Percentiles rank a stretch among this genome's conserved stretches.
Evolutionary conservation across 2,888 invertebrate genomes (phyloP).

Genomic region (Eumacrocentrus americanus): DNA sequence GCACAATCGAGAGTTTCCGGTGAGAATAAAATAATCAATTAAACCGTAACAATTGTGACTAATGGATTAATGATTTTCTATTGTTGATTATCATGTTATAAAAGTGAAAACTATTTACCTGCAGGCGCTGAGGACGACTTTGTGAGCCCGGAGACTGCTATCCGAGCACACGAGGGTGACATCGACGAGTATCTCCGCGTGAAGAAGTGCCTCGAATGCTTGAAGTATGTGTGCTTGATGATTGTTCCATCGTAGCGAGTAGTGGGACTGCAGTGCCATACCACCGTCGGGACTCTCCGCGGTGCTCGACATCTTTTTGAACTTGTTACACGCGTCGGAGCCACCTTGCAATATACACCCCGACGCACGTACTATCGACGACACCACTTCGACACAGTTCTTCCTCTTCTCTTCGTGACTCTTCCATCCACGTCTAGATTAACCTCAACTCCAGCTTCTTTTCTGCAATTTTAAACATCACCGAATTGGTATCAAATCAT

Average conservation of each 20-base stretch:
- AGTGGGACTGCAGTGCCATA: constrained; percentile 75
- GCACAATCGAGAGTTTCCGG: background rate
- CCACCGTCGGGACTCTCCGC: constrained; percentile 55
- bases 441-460: background rate
- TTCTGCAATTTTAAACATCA: constrained; percentile 7
- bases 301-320: constrained; percentile 56
- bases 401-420: constrained; percentile 35
- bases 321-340: constrained; percentile 42
- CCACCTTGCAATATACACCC: constrained; percentile 46
- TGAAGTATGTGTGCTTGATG: constrained; percentile 87
- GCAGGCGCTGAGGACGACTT: constrained; percentile 86
- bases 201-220: constrained; percentile 86
- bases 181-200: constrained; percentile 85
- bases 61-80: too few relatives aligned
- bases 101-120: too few relatives aligned
- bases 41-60: too few relatives aligned
- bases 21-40: constrained; percentile 1
- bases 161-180: constrained; percentile 90
- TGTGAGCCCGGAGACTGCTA: constrained; percentile 85
- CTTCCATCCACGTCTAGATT: constrained; percentile 45
- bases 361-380: background rate
- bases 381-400: constrained; percentile 18
- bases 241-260: constrained; percentile 93
- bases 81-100: too few relatives aligned
- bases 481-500: background rate